Conservation (phyloP, 2,113 vertebrate species). For the Oncorhynchus tshawytscha region DNA sequence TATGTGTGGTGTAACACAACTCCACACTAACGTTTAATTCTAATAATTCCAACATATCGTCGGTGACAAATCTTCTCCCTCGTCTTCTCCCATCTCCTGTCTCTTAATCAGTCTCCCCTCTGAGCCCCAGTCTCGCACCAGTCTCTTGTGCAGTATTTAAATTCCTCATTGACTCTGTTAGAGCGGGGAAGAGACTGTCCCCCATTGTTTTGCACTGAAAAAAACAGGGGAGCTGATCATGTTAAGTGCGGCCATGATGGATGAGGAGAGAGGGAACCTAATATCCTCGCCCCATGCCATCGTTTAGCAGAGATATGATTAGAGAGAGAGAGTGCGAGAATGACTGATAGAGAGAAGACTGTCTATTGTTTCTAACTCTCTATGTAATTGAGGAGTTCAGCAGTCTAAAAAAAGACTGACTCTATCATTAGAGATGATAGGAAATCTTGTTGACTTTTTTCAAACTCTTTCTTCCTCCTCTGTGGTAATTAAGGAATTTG, state of each 20-base stretch:
- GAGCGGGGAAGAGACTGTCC: slow-evolving; percentile 91
- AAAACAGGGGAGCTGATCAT: slow-evolving; percentile 94
- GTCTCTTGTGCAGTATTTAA: slow-evolving; percentile 98
- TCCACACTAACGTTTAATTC: slow-evolving; percentile 82
- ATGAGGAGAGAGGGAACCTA: slow-evolving; percentile 97
- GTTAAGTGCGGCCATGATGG: slow-evolving; percentile 97
- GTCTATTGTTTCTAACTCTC: slow-evolving; percentile 12
- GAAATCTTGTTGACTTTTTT: background rate
- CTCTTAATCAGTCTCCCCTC: slow-evolving; percentile 70
- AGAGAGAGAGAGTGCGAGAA: slow-evolving; percentile 72
- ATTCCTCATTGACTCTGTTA: slow-evolving; percentile 98
- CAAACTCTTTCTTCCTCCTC: background rate
- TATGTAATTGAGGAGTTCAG: slow-evolving; percentile 18
- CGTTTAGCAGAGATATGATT: slow-evolving; percentile 97
- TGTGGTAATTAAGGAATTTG: slow-evolving; percentile 18
- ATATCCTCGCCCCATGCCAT: slow-evolving; percentile 97
- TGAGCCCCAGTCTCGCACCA: slow-evolving; percentile 77
- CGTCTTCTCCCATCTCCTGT: slow-evolving; percentile 24
- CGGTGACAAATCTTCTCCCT: slow-evolving; percentile 67
- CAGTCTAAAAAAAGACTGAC: background rate
- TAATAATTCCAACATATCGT: slow-evolving; percentile 60
- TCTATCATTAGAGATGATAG: background rate
- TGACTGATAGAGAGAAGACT: slow-evolving; percentile 90
- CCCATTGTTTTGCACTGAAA: slow-evolving; percentile 86
- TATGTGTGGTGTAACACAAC: slow-evolving; percentile 34